Evolutionary conservation across 2,113 vertebrate species (phyloP), one percentile per base, ranked within the genome.

Genomic region (Rhizomys pruinosus): DNA sequence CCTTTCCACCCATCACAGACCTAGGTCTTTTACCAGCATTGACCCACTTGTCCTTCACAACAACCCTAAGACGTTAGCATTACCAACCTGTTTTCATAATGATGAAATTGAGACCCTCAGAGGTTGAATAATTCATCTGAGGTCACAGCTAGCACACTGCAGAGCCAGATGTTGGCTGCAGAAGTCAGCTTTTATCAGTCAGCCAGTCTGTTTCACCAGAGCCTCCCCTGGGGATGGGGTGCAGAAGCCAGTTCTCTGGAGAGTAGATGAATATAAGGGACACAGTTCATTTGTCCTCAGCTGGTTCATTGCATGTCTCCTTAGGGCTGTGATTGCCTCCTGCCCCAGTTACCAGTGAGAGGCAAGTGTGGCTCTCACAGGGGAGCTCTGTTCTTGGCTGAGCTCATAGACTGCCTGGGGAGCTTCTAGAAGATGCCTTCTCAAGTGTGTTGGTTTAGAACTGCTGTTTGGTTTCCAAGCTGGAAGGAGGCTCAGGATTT

Each of bases 301-400:
- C 72, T 32, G 13, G 9, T 66, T 64, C 79, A 5, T 66, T 91
- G 25, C 66, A 2, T 76, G 63, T 92, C 57, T 87, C 11, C 86
- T 80, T 81, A 80, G 47, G 57, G 4, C 76, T 20, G 1, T 73
- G 34, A 44, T 77, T 92, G 85, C 71, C 39, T 95, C 27, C 71
- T 94, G 82, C 69, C 89, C 90, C 72, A 76, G 55, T 94, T 95
- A 90, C 90, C 57, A 93, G 90, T 7, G 22, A n/a, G 69, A 25
- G 25, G 12, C n/a, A 81, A 77, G 34, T 57, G 11, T n/a, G 71
- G 61, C 55, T 44, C 55, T 37, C 84, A 63, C 64, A 89, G 80
- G 81, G 52, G 52, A 77, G 76, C 47, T 47, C 87, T 93, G 59
- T 91, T 74, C 69, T 78, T 87, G 52, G 10, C 47, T 34, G 55